Percentiles rank a stretch among this genome's conserved stretches.
Conservation (phyloP, 1,140 invertebrate genomes). For the Dendrolimus kikuchii region DNA sequence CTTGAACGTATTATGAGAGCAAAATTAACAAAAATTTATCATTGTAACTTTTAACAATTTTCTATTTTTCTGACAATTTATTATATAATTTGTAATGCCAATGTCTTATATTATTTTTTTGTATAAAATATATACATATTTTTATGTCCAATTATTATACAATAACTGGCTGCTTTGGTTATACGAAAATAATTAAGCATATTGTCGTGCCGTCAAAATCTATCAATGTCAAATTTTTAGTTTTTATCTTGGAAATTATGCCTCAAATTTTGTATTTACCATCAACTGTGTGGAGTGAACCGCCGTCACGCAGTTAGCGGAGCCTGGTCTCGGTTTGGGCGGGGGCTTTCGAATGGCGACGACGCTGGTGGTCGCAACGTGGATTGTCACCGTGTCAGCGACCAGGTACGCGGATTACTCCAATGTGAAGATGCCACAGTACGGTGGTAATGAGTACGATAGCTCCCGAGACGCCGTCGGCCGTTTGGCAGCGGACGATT, state of each 20-base stretch:
- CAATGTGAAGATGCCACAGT: slow-evolving; percentile 44
- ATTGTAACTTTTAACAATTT: not conserved
- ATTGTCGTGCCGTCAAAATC: slow-evolving; percentile 2
- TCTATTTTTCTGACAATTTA: too few species aligned
- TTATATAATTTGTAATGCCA: too few species aligned
- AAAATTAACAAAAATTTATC: slow-evolving; percentile 9
- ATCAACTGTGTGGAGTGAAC: not conserved
- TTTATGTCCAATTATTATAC: too few species aligned
- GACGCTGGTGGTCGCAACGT: slow-evolving; percentile 20
- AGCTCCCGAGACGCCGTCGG: slow-evolving; percentile 10
- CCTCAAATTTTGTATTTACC: slow-evolving; percentile 25
- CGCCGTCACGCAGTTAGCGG: too few species aligned
- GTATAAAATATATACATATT: too few species aligned
- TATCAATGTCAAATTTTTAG: slow-evolving; percentile 57
- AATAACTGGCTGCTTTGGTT: too few species aligned
- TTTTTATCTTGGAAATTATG: slow-evolving; percentile 42
- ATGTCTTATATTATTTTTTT: too few species aligned
- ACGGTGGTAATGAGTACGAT: slow-evolving; percentile 28
- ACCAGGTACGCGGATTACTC: slow-evolving; percentile 38
- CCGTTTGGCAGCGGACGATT: slow-evolving; percentile 23
- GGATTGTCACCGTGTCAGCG: slow-evolving; percentile 17
- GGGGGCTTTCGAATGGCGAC: slow-evolving; percentile 21
- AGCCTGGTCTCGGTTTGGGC: not conserved
- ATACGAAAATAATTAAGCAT: too few species aligned
- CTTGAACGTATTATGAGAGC: slow-evolving; percentile 3